Evolutionary conservation across 2,888 invertebrate species (phyloP).

Genomic region (Tipula lateralis): DNA sequence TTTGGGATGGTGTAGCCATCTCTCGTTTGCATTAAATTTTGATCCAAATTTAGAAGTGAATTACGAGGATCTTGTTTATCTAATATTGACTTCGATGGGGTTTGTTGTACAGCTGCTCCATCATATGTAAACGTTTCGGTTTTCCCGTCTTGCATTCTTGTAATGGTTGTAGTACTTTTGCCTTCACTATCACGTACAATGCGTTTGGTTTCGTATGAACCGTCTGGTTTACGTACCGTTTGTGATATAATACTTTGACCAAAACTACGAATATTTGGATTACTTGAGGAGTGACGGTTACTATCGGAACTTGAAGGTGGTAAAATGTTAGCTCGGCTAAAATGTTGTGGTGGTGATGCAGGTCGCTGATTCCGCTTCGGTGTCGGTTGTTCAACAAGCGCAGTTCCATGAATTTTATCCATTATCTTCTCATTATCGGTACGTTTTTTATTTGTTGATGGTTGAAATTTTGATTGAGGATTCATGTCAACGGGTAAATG

Average conservation of each 20-base stretch:
- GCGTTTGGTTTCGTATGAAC: conserved; percentile 54
- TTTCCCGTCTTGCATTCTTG: conserved; percentile 45
- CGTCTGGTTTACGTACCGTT: conserved; percentile 55
- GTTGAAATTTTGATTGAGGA: conserved; percentile 25
- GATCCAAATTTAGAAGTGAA: conserved; percentile 38
- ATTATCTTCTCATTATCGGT: conserved; percentile 46
- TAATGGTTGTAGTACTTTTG: conserved; percentile 56
- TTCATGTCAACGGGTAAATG: conserved; percentile 42
- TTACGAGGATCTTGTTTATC: neutral
- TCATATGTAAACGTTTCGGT: conserved; percentile 44
- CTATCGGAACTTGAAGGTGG: neutral
- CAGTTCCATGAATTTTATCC: conserved; percentile 47
- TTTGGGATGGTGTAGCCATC: conserved; percentile 49
- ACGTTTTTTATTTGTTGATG: conserved; percentile 36
- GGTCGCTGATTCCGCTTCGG: conserved; percentile 41
- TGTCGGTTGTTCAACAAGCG: conserved; percentile 39
- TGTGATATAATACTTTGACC: conserved; percentile 54
- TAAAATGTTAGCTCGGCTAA: conserved; percentile 36
- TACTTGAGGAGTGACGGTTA: neutral
- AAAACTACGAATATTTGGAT: conserved; percentile 41
- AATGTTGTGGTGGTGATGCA: conserved; percentile 40
- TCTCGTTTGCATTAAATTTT: conserved; percentile 47
- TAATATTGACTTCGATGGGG: too few species aligned
- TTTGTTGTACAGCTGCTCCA: conserved; percentile 35
- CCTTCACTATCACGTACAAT: conserved; percentile 56